Evolutionary conservation across 2,797 vertebrate genomes (phyloP).

Genomic region (Acanthurus lineatus): DNA sequence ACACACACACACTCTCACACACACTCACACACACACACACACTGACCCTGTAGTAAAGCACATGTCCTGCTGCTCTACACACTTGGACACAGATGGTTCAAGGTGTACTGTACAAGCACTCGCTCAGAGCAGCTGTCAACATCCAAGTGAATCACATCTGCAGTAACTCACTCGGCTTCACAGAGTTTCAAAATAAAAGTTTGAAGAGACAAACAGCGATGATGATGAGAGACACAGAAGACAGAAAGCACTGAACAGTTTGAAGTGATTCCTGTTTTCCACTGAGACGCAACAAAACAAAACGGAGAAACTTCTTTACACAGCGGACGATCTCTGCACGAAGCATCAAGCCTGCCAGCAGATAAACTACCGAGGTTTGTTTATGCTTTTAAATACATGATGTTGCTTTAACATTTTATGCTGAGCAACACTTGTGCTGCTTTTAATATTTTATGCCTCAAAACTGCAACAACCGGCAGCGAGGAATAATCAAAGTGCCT

Average conservation of each 20-base stretch:
- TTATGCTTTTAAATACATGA: constrained; percentile 8
- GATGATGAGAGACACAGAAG: background rate
- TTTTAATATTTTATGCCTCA: constrained; percentile 58
- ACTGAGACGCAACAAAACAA: background rate
- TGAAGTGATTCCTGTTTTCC: constrained; percentile 18
- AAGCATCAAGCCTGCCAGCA: background rate
- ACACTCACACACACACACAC: constrained; percentile 31
- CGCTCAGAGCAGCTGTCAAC: constrained; percentile 41
- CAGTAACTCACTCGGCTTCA: background rate
- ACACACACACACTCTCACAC: constrained; percentile 28
- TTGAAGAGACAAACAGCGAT: constrained; percentile 4
- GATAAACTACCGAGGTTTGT: background rate
- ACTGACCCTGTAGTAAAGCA: constrained; percentile 30
- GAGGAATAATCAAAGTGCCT: background rate
- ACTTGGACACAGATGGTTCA: constrained; percentile 57
- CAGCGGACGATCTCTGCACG: background rate
- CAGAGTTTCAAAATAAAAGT: constrained; percentile 41
- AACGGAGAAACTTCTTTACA: too few species aligned
- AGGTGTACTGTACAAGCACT: constrained; percentile 39
- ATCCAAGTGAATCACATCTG: constrained; percentile 32
- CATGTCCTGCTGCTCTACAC: constrained; percentile 31
- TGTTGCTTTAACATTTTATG: constrained; percentile 61
- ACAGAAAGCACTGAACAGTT: background rate
- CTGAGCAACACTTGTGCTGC: constrained; percentile 18
- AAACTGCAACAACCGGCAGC: constrained; percentile 22